Percentiles rank a stretch among this genome's conserved stretches.
Conservation (phyloP, 2,797 vertebrate genomes). For the Melanotaenia trifasciata region DNA sequence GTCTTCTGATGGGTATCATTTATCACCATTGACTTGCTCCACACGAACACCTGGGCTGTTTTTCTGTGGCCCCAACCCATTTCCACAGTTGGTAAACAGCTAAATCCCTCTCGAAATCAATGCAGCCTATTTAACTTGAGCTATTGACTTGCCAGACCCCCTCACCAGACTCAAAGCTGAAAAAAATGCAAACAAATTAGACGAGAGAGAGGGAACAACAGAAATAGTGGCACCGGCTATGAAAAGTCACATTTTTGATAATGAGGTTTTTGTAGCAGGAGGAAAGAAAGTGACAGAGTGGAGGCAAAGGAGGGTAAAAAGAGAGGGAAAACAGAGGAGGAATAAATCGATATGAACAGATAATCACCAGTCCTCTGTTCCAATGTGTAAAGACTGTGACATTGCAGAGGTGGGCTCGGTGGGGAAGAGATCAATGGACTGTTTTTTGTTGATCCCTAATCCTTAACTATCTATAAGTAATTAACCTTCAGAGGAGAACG, state of each 20-base stretch:
- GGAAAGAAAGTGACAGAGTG: slow-evolving; percentile 45
- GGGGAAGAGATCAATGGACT: slow-evolving; percentile 80
- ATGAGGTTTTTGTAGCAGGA: slow-evolving; percentile 65
- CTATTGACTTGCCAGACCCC: slow-evolving; percentile 68
- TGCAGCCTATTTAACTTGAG: slow-evolving; percentile 75
- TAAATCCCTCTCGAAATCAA: slow-evolving; percentile 75
- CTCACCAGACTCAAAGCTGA: slow-evolving; percentile 55
- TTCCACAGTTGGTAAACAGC: slow-evolving; percentile 78
- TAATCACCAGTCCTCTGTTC: slow-evolving; percentile 76
- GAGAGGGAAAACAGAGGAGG: slow-evolving; percentile 61
- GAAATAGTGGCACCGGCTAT: slow-evolving; percentile 40
- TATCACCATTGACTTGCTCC: slow-evolving; percentile 62
- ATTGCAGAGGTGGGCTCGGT: slow-evolving; percentile 72
- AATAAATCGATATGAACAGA: slow-evolving; percentile 74
- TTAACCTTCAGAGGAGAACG: slow-evolving; percentile 82
- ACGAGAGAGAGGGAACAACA: slow-evolving; percentile 59
- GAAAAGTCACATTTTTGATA: slow-evolving; percentile 72
- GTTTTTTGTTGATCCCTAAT: slow-evolving; percentile 80
- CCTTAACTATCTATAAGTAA: slow-evolving; percentile 84
- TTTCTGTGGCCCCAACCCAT: slow-evolving; percentile 45
- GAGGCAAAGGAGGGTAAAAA: slow-evolving; percentile 15
- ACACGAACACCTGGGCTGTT: slow-evolving; percentile 36
- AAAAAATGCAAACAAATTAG: slow-evolving; percentile 75
- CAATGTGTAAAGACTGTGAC: slow-evolving; percentile 77
- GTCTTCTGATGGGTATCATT: slow-evolving; percentile 69